Conservation (phyloP, 2,888 invertebrate species). For the Gastracanthus pulcherrimus region DNA sequence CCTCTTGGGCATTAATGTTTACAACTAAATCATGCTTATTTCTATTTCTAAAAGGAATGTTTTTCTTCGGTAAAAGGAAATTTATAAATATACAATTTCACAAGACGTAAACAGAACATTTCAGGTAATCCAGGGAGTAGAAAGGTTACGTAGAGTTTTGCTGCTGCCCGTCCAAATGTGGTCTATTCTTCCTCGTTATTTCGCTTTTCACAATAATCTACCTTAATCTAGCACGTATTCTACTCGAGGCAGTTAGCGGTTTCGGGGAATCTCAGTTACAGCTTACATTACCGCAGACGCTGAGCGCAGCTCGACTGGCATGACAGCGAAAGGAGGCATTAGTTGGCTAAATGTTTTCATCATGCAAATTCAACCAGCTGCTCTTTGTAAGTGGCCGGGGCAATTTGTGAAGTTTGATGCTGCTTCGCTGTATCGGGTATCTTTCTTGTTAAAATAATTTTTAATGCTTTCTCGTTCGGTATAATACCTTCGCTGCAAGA, state of each 20-base stretch:
- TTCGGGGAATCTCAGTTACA: constrained; percentile 62
- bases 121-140: neutral
- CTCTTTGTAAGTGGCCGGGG: constrained; percentile 58
- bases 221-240: neutral
- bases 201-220: constrained; percentile 5
- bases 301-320: constrained; percentile 35
- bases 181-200: neutral
- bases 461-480: neutral
- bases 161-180: neutral
- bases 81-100: too few species aligned
- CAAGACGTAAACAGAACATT: too few species aligned
- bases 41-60: neutral
- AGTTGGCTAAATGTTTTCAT: constrained; percentile 63
- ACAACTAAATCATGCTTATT: neutral
- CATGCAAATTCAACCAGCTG: constrained; percentile 63
- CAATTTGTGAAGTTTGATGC: constrained; percentile 39
- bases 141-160: neutral
- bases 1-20: neutral
- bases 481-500: neutral
- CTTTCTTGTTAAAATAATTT: neutral
- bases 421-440: neutral
- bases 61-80: too few species aligned
- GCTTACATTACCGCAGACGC: constrained; percentile 60
- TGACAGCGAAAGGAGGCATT: constrained; percentile 45
- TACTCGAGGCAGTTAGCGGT: constrained; percentile 55